Conservation (phyloP, 2,888 invertebrate genomes). For the Macrosoma leucophasiata region DNA sequence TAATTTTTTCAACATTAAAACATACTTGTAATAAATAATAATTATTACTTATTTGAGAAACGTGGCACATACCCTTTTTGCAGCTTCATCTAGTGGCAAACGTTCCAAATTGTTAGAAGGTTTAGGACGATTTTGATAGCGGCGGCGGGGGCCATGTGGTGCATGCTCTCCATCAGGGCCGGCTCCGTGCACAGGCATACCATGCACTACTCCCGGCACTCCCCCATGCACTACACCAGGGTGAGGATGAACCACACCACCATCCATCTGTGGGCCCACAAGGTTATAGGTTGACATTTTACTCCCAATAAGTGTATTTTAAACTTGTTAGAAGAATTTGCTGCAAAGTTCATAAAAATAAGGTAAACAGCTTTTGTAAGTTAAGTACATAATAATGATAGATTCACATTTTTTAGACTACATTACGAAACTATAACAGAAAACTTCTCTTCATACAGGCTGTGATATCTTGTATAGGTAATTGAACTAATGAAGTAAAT, state of each 20-base stretch:
- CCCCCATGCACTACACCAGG: conserved; percentile 54
- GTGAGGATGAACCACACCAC: conserved; percentile 56
- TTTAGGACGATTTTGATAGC: conserved; percentile 61
- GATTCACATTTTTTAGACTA: too few relatives aligned
- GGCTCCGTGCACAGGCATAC: conserved; percentile 58
- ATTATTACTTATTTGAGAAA: conserved; percentile 1
- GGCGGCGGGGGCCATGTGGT: conserved; percentile 56
- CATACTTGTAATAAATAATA: too few relatives aligned
- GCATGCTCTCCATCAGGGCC: conserved; percentile 64
- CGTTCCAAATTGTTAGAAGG: conserved; percentile 68
- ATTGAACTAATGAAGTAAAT: too few relatives aligned
- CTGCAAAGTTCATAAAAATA: too few relatives aligned
- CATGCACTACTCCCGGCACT: conserved; percentile 54
- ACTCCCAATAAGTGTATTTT: not conserved
- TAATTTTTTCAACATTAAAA: too few relatives aligned
- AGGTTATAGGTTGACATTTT: too few relatives aligned
- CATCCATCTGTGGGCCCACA: conserved; percentile 69
- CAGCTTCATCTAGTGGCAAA: conserved; percentile 81
- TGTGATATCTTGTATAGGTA: too few relatives aligned
- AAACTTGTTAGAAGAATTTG: too few relatives aligned
- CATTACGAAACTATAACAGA: too few relatives aligned
- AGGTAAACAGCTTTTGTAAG: too few relatives aligned
- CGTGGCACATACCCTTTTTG: conserved; percentile 74
- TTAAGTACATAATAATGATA: too few relatives aligned
- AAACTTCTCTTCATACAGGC: too few relatives aligned